These are phyloP conservation scores for Quadriops clusia DNA, from an alignment of 2,888 invertebrate genomes.

Conservation along the genomic window DNA sequence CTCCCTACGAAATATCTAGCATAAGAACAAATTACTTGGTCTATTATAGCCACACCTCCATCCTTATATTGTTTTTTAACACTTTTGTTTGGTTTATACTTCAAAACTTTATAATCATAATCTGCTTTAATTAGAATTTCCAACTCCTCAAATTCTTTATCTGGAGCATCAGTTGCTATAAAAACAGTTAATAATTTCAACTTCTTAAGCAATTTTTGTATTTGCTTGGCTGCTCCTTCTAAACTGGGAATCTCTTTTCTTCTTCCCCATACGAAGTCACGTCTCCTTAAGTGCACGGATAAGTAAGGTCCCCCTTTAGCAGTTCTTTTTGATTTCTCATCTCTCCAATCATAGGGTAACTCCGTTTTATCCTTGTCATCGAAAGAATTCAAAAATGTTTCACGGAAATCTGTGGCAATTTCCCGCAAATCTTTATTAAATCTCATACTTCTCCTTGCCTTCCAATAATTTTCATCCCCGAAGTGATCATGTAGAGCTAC, in stretches of 20 bases:
- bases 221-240: constrained; percentile 63
- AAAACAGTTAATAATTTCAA: constrained; percentile 53
- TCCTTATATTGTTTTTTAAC: constrained; percentile 51
- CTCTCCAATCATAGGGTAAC: constrained; percentile 49
- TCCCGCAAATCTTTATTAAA: constrained; percentile 58
- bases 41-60: constrained; percentile 84
- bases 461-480: constrained; percentile 76
- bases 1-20: constrained; percentile 84
- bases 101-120: constrained; percentile 27
- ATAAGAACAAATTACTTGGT: constrained; percentile 89
- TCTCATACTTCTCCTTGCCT: constrained; percentile 79
- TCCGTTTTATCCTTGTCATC: constrained; percentile 47
- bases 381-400: constrained; percentile 48
- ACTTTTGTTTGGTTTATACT: constrained; percentile 37
- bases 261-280: constrained; percentile 73
- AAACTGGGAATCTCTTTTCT: constrained; percentile 66
- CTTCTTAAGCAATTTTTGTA: constrained; percentile 46
- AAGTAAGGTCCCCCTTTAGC: constrained; percentile 62
- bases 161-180: constrained; percentile 73
- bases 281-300: constrained; percentile 74
- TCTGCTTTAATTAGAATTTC: constrained; percentile 34
- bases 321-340: constrained; percentile 40
- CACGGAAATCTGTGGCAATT: constrained; percentile 58
- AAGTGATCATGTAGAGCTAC: constrained; percentile 79
- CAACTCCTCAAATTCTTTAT: constrained; percentile 43